A percentile compares a stretch with the other conserved stretches of the same genome.
phyloP scores from a whole-genome alignment of 2,113 vertebrate genomes.

The Acrocephalus arundinaceus region DNA sequence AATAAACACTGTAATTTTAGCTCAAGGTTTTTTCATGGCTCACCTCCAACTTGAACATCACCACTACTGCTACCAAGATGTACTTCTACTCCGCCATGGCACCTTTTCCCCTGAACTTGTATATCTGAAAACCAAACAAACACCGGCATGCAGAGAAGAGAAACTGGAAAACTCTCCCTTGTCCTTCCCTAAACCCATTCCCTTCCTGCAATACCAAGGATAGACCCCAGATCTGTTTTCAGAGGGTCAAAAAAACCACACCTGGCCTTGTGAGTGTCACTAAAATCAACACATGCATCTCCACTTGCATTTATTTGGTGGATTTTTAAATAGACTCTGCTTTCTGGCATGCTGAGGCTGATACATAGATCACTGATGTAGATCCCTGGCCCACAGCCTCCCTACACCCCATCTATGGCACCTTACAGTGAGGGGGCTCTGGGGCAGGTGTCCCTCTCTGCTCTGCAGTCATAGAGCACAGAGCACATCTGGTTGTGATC shows the following conservation, averaged over 20 bases:
- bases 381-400: neutral
- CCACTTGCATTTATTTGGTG: neutral
- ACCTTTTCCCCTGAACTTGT: neutral
- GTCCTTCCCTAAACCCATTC: neutral
- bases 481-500: neutral
- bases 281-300: neutral
- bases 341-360: neutral
- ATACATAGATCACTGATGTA: neutral
- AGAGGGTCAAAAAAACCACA: neutral
- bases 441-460: neutral
- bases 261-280: neutral
- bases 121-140: neutral
- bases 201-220: neutral
- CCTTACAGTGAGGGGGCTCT: neutral
- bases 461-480: neutral
- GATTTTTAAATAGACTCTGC: neutral
- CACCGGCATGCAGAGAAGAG: neutral
- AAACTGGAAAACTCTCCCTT: neutral
- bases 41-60: neutral
- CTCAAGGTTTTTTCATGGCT: neutral
- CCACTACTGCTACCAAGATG: neutral
- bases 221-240: neutral
- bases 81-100: neutral
- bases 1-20: neutral
- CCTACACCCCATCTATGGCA: rapidly evolving